phyloP scores from a whole-genome alignment of 2,888 invertebrate species.

The Calameuta filiformis region DNA sequence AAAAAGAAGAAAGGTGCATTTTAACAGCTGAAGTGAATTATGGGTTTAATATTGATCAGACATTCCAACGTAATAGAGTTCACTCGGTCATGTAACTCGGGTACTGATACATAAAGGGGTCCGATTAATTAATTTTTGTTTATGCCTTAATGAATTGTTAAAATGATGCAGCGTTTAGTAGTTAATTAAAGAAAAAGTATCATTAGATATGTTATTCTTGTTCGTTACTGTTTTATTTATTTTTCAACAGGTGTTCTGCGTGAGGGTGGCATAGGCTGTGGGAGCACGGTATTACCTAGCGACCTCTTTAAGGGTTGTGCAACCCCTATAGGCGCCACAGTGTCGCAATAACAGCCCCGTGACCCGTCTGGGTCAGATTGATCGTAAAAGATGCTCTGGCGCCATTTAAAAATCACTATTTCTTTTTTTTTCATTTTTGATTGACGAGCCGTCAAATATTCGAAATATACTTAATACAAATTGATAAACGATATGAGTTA shows the following conservation, averaged over 20 bases:
- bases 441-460: no score
- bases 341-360: slow-evolving; percentile 1
- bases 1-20: not conserved
- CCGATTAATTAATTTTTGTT: not conserved
- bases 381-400: not conserved
- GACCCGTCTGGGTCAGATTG: not conserved
- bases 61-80: not conserved
- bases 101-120: not conserved
- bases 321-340: not conserved
- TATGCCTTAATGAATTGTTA: not conserved
- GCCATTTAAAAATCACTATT: not conserved
- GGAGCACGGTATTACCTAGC: not conserved
- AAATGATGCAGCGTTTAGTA: not conserved
- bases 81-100: not conserved
- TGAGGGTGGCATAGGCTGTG: not conserved
- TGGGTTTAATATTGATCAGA: not conserved
- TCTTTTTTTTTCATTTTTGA: not conserved
- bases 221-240: not conserved
- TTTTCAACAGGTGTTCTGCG: not conserved
- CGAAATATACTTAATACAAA: no score
- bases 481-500: no score
- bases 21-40: not conserved
- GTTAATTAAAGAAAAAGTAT: not conserved
- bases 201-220: not conserved
- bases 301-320: slow-evolving; percentile 4